Percentiles rank a stretch among this genome's conserved stretches.
These are phyloP conservation scores for Megalops cyprinoides DNA, from an alignment of 2,797 vertebrate genomes.

Conservation along the genomic window DNA sequence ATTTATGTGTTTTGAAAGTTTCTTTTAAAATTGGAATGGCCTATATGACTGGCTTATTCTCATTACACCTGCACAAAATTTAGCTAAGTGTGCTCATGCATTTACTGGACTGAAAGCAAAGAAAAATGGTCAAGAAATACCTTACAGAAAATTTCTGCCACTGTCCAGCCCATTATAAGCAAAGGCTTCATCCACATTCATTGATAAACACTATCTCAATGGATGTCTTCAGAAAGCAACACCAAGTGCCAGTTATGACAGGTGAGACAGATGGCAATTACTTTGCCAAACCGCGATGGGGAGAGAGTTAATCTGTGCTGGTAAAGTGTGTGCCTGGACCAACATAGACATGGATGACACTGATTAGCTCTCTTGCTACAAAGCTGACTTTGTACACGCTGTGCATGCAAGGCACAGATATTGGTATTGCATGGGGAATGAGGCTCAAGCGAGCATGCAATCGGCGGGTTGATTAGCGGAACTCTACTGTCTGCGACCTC, in stretches of 20 bases:
- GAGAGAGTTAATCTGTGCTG: neutral
- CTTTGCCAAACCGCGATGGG: neutral
- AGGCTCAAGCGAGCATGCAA: neutral
- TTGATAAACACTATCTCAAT: neutral
- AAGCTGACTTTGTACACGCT: neutral
- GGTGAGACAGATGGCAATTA: neutral
- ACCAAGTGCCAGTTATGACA: neutral
- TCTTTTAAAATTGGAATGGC: no score
- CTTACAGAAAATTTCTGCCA: neutral
- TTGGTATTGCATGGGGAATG: neutral
- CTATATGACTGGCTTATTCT: no score
- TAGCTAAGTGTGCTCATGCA: no score
- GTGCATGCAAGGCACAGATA: neutral
- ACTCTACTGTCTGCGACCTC: neutral
- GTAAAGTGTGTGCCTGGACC: neutral
- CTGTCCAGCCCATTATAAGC: neutral
- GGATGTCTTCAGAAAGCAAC: neutral
- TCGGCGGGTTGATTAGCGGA: neutral
- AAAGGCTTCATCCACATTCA: neutral
- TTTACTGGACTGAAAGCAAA: neutral
- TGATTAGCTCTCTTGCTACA: neutral
- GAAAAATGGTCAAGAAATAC: neutral
- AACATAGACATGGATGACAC: neutral
- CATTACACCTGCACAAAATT: no score
- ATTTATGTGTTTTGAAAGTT: no score